Evolutionary conservation across 2,888 invertebrate genomes (phyloP), one percentile per base, ranked within the genome.

Genomic region (Strigamia maritima): DNA sequence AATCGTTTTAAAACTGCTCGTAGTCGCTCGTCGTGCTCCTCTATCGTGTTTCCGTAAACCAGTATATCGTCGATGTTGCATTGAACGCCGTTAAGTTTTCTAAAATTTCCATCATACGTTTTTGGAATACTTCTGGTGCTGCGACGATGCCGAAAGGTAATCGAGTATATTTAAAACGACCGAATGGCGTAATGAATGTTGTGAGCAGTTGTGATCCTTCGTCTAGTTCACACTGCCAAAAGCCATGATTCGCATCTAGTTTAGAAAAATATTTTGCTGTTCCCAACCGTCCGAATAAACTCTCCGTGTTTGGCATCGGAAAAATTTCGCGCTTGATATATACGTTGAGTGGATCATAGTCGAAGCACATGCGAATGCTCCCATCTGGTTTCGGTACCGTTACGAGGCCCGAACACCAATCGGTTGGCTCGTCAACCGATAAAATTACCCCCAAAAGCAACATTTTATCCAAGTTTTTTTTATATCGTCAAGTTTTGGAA

Each of bases 401-500:
- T n/a, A n/a, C n/a, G n/a, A n/a, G n/a, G n/a, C n/a, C n/a, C n/a
- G n/a, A n/a, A n/a, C n/a, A n/a, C n/a, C n/a, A n/a, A n/a, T n/a
- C n/a, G n/a, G n/a, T n/a, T 65, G 70, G 70, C 28, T 65, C 70
- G 12, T 83, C 81, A 0, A 85, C 83, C 6, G 81, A 78, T 38
- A 81, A 81, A 74, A 85, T 85, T 1, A 85, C 82, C 2, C 81
- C 83, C 54, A 81, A 31, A 14, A 80, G 77, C 76, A 81, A 79
- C 82, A 85, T 82, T 77, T 80, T 81, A 22, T 83, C 79, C 22
- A 86, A 75, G 81, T 86, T 84, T 14, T 77, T 24, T 81, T 84
- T 83, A 8, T n/a, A n/a, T n/a, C n/a, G 86, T 81, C 79, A 83
- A 82, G 16, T 82, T 75, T 77, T 76, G 85, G 84, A 31, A 86